These are phyloP conservation scores for Ephialtes manifestator DNA, from an alignment of 2,888 invertebrate genomes.

Conservation along the genomic window DNA sequence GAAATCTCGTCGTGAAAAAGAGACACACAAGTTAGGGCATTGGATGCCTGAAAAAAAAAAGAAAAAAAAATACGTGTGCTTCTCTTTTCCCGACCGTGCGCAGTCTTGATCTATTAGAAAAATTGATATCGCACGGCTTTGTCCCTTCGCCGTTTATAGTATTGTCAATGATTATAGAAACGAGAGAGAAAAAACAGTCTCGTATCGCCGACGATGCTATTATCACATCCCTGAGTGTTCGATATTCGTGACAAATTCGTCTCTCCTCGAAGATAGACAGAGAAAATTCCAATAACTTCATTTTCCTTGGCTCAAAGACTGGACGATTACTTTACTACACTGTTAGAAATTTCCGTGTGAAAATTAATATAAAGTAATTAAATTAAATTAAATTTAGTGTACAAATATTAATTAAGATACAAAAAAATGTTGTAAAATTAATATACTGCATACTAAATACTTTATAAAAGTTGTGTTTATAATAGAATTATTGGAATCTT, in stretches of 20 bases:
- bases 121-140: slow-evolving; percentile 50
- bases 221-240: slow-evolving; percentile 67
- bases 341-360: no score
- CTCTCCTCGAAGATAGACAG: neutral
- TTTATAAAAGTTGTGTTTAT: no score
- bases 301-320: neutral
- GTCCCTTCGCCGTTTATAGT: slow-evolving; percentile 1
- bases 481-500: no score
- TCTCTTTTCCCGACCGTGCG: neutral
- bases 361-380: no score
- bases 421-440: no score
- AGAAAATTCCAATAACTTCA: neutral
- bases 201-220: slow-evolving; percentile 51
- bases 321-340: neutral
- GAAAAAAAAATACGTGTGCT: neutral
- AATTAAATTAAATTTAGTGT: no score
- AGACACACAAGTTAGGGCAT: neutral
- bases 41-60: neutral
- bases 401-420: no score
- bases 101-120: slow-evolving; percentile 46
- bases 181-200: slow-evolving; percentile 36
- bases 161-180: slow-evolving; percentile 54
- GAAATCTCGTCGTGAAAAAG: slow-evolving; percentile 47
- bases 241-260: slow-evolving; percentile 27
- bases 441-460: no score